Percentiles rank a stretch among this genome's conserved stretches.
Conservation (phyloP, 2,797 vertebrate species). For the Schizopygopsis pylzovi region DNA sequence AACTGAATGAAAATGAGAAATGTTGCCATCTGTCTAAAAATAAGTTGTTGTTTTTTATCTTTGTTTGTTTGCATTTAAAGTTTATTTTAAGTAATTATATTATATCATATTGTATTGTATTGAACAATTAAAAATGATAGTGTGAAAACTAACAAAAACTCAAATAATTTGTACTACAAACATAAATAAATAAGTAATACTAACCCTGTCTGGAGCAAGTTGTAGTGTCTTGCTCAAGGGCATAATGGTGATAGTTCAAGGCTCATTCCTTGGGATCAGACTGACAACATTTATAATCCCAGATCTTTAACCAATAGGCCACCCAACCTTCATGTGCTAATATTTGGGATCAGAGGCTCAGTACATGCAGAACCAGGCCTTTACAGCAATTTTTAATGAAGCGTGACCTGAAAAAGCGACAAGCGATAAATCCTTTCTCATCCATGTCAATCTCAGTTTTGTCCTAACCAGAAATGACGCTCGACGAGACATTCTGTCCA, state of each 20-base stretch:
- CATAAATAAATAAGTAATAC: not conserved
- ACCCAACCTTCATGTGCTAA: not conserved
- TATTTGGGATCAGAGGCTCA: conserved; percentile 11
- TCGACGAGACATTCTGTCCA: conserved; percentile 23
- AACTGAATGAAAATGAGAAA: not conserved
- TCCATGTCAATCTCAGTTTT: conserved; percentile 20
- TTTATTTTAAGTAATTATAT: no score
- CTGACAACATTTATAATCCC: not conserved
- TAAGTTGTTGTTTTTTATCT: no score
- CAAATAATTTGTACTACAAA: not conserved
- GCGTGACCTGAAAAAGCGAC: conserved; percentile 3
- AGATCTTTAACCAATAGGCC: not conserved
- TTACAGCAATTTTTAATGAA: conserved; percentile 4
- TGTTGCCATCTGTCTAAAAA: not conserved
- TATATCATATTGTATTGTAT: no score
- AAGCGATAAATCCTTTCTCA: conserved; percentile 8
- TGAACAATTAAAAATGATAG: no score
- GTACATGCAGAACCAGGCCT: conserved; percentile 41
- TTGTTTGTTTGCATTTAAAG: no score
- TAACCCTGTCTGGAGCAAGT: not conserved
- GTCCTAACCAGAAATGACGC: conserved; percentile 25
- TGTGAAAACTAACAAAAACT: not conserved
- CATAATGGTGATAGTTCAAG: conserved; percentile 2
- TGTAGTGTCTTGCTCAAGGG: not conserved
- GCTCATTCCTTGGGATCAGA: not conserved